These are phyloP conservation scores for Himalopsyche kuldschensis DNA, from an alignment of 2,888 invertebrate species.

Conservation along the genomic window DNA sequence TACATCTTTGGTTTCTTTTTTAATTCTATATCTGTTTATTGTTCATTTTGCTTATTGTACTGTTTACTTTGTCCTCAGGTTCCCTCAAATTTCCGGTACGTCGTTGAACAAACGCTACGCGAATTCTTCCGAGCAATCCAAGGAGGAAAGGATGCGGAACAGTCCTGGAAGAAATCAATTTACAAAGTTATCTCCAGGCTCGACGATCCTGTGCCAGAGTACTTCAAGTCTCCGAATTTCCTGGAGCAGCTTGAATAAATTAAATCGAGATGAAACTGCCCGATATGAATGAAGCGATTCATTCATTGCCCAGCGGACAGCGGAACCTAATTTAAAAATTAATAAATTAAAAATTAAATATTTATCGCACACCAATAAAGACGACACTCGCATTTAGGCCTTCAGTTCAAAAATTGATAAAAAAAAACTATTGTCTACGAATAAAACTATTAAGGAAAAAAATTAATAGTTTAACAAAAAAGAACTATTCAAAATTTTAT, in stretches of 20 bases:
- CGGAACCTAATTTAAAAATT: constrained; percentile 9
- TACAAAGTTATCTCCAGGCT: constrained; percentile 99
- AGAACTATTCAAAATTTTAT: constrained; percentile 40
- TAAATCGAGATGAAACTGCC: background rate
- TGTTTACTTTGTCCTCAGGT: constrained; percentile 67
- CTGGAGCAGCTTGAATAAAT: constrained; percentile 94
- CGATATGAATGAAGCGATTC: constrained; percentile 23
- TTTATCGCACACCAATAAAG: constrained; percentile 60
- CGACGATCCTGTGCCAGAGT: constrained; percentile 98
- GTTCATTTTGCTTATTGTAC: background rate
- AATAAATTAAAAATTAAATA: constrained; percentile 35
- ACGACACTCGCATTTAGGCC: constrained; percentile 71
- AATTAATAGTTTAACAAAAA: constrained; percentile 34
- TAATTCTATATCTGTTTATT: background rate
- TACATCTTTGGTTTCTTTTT: no score
- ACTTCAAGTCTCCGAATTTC: constrained; percentile 99
- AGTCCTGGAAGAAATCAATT: constrained; percentile 99
- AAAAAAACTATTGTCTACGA: constrained; percentile 39
- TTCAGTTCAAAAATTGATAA: constrained; percentile 65
- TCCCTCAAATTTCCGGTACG: constrained; percentile 94
- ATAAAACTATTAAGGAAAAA: constrained; percentile 35
- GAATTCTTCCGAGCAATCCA: constrained; percentile 99
- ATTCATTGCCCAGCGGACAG: background rate
- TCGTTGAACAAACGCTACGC: constrained; percentile 95
- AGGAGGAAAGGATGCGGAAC: constrained; percentile 95